A percentile compares a stretch with the other conserved stretches of the same genome.
These are phyloP conservation scores for Argyresthia goedartella DNA, from an alignment of 2,888 invertebrate genomes.

Conservation along the genomic window DNA sequence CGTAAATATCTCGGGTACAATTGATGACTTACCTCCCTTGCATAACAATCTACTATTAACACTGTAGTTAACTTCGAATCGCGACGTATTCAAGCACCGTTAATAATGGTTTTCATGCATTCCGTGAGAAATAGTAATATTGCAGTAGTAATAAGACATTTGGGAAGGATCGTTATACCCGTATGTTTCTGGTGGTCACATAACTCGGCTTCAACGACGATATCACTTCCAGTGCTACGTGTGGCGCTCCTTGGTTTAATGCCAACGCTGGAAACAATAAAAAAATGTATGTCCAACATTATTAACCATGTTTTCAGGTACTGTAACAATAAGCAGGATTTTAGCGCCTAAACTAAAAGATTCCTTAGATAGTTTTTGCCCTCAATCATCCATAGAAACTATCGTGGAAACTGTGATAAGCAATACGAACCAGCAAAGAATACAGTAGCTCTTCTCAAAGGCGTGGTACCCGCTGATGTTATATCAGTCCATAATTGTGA, in stretches of 20 bases:
- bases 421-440: slow-evolving; percentile 68
- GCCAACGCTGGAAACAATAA: slow-evolving; percentile 64
- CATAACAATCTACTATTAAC: too few species aligned
- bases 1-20: too few species aligned
- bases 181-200: slow-evolving; percentile 78
- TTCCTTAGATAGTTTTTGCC: background rate
- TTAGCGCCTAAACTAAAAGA: background rate
- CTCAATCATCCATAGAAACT: too few species aligned
- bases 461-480: slow-evolving; percentile 61
- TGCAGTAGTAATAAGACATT: too few species aligned
- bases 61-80: too few species aligned
- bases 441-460: slow-evolving; percentile 73
- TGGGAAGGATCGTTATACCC: slow-evolving; percentile 40
- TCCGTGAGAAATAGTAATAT: too few species aligned
- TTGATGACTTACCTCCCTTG: too few species aligned
- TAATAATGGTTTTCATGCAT: too few species aligned
- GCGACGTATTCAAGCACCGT: too few species aligned
- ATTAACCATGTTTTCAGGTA: too few species aligned
- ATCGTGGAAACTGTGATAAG: too few species aligned
- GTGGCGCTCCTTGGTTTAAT: slow-evolving; percentile 76
- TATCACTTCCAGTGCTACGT: slow-evolving; percentile 77
- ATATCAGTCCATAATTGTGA: slow-evolving; percentile 73
- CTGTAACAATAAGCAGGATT: background rate
- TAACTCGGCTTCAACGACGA: slow-evolving; percentile 70
- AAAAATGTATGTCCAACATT: too few species aligned